Conservation (phyloP, 1,140 invertebrate genomes). For the Bombus cullumanus region DNA sequence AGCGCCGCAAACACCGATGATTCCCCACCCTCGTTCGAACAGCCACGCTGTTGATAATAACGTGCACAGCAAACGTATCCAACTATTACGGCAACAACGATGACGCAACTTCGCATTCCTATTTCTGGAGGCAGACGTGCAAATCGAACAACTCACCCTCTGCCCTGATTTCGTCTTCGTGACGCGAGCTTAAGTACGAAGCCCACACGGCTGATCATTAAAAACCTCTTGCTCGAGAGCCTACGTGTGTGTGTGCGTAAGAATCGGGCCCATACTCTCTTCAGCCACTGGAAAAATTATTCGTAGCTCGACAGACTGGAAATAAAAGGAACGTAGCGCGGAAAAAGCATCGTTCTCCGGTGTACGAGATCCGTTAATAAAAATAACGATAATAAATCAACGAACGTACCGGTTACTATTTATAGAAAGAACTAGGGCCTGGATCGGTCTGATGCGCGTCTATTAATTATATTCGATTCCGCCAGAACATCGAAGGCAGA, state of each 20-base stretch:
- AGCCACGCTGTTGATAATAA: conserved; percentile 42
- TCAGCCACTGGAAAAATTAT: neutral
- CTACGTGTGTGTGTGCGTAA: neutral
- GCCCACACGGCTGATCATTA: neutral
- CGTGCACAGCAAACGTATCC: conserved; percentile 9
- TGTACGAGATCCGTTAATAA: conserved; percentile 53
- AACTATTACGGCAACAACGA: conserved; percentile 58
- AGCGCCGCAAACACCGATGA: neutral
- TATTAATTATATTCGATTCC: conserved; percentile 75
- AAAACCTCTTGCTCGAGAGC: neutral
- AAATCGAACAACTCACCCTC: conserved; percentile 50
- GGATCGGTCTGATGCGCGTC: conserved; percentile 58
- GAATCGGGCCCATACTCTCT: neutral
- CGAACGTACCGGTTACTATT: conserved; percentile 55
- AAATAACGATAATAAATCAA: conserved; percentile 74
- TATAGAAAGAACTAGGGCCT: conserved; percentile 68
- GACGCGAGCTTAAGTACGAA: conserved; percentile 4
- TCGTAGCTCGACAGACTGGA: neutral
- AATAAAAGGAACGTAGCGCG: no score
- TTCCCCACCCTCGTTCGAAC: neutral
- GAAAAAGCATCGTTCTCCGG: neutral
- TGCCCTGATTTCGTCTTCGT: conserved; percentile 46
- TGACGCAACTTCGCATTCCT: conserved; percentile 64
- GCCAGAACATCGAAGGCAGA: conserved; percentile 26
- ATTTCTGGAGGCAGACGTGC: conserved; percentile 59